A percentile compares a stretch with the other conserved stretches of the same genome.
These are phyloP conservation scores for Dysidea cf. avara DNA, from an alignment of 37 sponge, comb jelly and placozoan genomes.

Conservation along the genomic window DNA sequence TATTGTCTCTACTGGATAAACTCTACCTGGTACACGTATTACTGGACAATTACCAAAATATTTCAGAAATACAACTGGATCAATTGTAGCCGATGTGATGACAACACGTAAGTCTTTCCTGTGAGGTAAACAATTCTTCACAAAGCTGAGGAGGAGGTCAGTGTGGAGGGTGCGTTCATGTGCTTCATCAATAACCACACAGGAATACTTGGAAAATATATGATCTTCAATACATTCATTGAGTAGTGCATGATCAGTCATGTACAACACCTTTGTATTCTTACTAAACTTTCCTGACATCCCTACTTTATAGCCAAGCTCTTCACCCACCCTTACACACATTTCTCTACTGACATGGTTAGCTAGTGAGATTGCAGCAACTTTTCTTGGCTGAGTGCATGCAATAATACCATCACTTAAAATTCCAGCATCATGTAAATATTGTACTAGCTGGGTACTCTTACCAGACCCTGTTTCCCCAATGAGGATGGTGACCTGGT, in stretches of 20 bases:
- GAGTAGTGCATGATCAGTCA: too few relatives aligned
- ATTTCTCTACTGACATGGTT: too few relatives aligned
- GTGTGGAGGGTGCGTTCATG: conserved; percentile 85
- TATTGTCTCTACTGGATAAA: conserved; percentile 70
- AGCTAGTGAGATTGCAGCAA: conserved; percentile 83
- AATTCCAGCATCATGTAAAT: conserved; percentile 75
- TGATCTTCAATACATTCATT: too few relatives aligned
- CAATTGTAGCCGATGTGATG: conserved; percentile 88
- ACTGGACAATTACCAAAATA: too few relatives aligned
- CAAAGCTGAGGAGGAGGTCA: conserved; percentile 66
- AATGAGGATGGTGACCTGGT: too few relatives aligned
- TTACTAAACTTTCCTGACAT: too few relatives aligned
- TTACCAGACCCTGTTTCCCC: too few relatives aligned
- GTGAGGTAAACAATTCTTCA: conserved; percentile 56
- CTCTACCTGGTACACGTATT: conserved; percentile 73
- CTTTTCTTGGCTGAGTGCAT: conserved; percentile 86
- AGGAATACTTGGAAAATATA: too few relatives aligned
- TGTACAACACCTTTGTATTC: conserved; percentile 36
- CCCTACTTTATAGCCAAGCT: too few relatives aligned
- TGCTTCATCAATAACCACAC: conserved; percentile 82
- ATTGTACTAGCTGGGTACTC: conserved; percentile 90
- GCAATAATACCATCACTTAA: conserved; percentile 38
- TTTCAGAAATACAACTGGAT: too few relatives aligned
- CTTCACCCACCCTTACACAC: too few relatives aligned
- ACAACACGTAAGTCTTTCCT: conserved; percentile 65